Percentiles rank a stretch among this genome's conserved stretches.
These are phyloP conservation scores for Eupsittula cactorum DNA, from an alignment of 2,113 vertebrate species.

Conservation along the genomic window DNA sequence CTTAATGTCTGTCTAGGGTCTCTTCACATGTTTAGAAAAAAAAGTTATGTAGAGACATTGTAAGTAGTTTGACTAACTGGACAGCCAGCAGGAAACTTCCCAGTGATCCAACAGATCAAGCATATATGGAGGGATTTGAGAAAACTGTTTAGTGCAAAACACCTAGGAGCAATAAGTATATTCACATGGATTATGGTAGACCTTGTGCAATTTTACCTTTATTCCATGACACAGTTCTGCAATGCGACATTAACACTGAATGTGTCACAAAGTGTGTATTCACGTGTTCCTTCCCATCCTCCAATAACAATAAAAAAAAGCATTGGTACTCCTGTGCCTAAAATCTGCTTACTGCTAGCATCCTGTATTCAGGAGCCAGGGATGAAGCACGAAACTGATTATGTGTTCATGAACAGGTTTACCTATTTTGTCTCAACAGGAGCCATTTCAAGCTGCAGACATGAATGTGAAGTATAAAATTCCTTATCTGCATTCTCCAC, in stretches of 20 bases:
- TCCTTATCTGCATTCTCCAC: background rate
- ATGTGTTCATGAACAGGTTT: background rate
- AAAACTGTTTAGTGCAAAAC: background rate
- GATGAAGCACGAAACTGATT: background rate
- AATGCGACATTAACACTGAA: background rate
- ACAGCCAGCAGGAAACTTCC: background rate
- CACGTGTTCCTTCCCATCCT: background rate
- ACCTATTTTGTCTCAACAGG: background rate
- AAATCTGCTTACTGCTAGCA: background rate
- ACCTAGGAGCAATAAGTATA: background rate
- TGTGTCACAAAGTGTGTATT: background rate
- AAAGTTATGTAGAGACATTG: background rate
- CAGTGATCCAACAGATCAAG: background rate
- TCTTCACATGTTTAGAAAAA: background rate
- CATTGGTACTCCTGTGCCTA: background rate
- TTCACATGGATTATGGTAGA: background rate
- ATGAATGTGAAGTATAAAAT: background rate
- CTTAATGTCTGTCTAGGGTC: background rate
- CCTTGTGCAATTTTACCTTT: background rate
- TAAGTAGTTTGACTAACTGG: background rate
- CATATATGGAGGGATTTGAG: background rate
- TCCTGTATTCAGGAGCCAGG: background rate
- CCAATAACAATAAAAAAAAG: background rate
- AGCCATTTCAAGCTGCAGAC: background rate
- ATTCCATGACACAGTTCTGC: background rate